Evolutionary conservation across 2,113 vertebrate genomes (phyloP).

Genomic region (Ammodytes marinus): DNA sequence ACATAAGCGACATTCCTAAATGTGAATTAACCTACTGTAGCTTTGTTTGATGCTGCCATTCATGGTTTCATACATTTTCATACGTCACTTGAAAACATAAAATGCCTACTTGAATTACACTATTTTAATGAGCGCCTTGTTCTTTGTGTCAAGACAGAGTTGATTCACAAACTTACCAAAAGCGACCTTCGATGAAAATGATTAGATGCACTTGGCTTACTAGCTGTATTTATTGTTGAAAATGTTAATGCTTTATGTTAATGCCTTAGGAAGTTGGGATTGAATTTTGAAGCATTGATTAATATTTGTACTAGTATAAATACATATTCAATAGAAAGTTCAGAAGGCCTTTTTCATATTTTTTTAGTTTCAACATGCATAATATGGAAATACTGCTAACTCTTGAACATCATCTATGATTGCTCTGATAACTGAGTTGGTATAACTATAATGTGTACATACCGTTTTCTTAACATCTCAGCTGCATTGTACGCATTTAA

Average conservation of each 20-base stretch:
- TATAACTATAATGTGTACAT: background rate
- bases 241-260: background rate
- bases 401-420: background rate
- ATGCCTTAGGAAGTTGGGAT: background rate
- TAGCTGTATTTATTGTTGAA: background rate
- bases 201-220: background rate
- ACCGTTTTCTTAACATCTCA: background rate
- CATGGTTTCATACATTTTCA: background rate
- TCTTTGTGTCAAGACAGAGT: conserved; percentile 22
- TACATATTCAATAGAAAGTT: background rate
- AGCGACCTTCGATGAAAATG: background rate
- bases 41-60: conserved; percentile 12
- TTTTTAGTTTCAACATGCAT: background rate
- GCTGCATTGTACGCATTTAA: background rate
- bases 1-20: background rate
- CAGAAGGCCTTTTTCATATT: background rate
- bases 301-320: background rate
- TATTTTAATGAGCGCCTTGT: conserved; percentile 11
- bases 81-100: conserved; percentile 2
- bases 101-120: conserved; percentile 7
- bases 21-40: background rate
- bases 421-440: background rate
- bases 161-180: background rate
- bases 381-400: background rate
- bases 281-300: background rate